These are phyloP conservation scores for Microplitis demolitor DNA, from an alignment of 1,140 invertebrate genomes.

Conservation along the genomic window DNA sequence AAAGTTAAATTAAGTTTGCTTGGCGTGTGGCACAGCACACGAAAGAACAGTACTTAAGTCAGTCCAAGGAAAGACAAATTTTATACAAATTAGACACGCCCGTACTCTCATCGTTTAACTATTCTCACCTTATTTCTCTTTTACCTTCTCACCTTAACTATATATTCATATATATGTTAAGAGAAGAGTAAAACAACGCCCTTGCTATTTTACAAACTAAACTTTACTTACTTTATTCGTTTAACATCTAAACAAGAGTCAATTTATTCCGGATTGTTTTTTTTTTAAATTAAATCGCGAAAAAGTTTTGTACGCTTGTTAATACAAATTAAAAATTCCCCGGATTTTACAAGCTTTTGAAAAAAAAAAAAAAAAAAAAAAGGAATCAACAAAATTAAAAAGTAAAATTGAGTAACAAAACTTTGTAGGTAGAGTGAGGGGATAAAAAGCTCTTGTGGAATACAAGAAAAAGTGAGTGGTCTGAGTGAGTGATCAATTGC, in stretches of 20 bases:
- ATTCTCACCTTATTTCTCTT: background rate
- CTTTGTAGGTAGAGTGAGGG: background rate
- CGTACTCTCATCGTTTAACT: slow-evolving; percentile 14
- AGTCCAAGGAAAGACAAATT: slow-evolving; percentile 37
- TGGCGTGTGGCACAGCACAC: background rate
- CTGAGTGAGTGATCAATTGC: slow-evolving; percentile 5
- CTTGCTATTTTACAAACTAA: background rate
- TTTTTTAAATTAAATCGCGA: background rate
- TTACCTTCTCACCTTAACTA: background rate
- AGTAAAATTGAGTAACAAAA: too few relatives aligned
- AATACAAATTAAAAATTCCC: background rate
- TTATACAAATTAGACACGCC: slow-evolving; percentile 43
- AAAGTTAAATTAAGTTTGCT: slow-evolving; percentile 47
- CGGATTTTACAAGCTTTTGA: background rate
- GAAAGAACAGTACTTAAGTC: slow-evolving; percentile 15
- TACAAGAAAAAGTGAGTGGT: slow-evolving; percentile 6
- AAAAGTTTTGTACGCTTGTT: background rate
- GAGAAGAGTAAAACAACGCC: background rate
- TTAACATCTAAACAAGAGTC: background rate
- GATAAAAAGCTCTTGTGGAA: background rate
- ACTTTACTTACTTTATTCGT: background rate
- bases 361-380: background rate
- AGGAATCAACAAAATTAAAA: too few relatives aligned
- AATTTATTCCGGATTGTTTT: slow-evolving; percentile 7
- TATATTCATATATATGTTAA: too few relatives aligned